These are phyloP conservation scores for Leucophenga montana DNA, from an alignment of 2,888 invertebrate genomes.

Conservation along the genomic window DNA sequence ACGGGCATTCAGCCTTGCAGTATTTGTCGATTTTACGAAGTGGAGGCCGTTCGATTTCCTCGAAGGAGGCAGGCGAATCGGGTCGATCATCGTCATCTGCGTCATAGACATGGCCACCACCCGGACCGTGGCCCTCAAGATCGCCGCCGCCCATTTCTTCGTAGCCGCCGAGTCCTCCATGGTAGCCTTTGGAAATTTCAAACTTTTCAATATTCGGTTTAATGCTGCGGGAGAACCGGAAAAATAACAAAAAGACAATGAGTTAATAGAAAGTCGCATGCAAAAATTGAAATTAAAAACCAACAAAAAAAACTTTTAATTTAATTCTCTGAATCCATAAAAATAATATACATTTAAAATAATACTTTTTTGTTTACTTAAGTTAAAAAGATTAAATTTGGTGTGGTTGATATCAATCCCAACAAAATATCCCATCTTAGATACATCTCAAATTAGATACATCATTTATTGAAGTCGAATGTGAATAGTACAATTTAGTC, in stretches of 20 bases:
- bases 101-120: conserved; percentile 62
- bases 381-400: too few relatives aligned
- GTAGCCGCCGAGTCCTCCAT: conserved; percentile 69
- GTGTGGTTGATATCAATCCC: too few relatives aligned
- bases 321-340: too few relatives aligned
- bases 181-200: conserved; percentile 71
- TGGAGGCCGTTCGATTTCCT: conserved; percentile 88
- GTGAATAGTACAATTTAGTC: too few relatives aligned
- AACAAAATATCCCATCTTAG: too few relatives aligned
- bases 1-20: conserved; percentile 88
- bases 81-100: conserved; percentile 75
- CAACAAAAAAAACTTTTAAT: too few relatives aligned
- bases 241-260: background rate
- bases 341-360: too few relatives aligned
- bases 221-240: conserved; percentile 52
- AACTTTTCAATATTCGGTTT: conserved; percentile 68
- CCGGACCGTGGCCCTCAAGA: conserved; percentile 66
- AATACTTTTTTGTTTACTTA: too few relatives aligned
- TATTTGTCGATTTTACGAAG: conserved; percentile 91
- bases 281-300: too few relatives aligned
- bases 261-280: too few relatives aligned
- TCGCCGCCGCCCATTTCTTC: conserved; percentile 71
- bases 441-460: too few relatives aligned
- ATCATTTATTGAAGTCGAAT: too few relatives aligned
- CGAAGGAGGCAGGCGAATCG: conserved; percentile 84